phyloP scores from a whole-genome alignment of 2,888 invertebrate species.

The Aethes cnicana region DNA sequence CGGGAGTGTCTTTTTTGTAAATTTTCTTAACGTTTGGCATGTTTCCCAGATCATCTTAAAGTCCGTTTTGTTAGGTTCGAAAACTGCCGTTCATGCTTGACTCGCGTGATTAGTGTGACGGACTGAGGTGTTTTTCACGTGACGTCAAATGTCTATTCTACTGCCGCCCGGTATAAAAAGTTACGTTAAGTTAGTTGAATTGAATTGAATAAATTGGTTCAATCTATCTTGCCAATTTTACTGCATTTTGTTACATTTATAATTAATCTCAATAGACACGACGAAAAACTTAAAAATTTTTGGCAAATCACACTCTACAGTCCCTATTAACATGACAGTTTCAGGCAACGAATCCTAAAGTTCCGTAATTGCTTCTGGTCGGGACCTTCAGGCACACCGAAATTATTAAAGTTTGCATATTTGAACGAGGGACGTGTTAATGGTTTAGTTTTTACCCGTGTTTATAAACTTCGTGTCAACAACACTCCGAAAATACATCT shows the following conservation, averaged over 20 bases:
- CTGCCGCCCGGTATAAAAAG: conserved; percentile 17
- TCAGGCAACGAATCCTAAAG: neutral
- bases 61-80: conserved; percentile 12
- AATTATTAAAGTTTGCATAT: conserved; percentile 5
- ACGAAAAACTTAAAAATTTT: too few species aligned
- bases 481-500: too few species aligned
- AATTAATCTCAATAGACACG: too few species aligned
- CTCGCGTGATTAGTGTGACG: conserved; percentile 21
- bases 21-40: conserved; percentile 13
- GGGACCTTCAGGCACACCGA: neutral
- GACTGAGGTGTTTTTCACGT: conserved; percentile 16
- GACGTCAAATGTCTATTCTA: conserved; percentile 22
- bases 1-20: neutral
- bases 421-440: too few species aligned
- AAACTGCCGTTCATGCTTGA: conserved; percentile 6
- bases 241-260: neutral
- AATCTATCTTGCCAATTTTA: too few species aligned
- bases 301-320: too few species aligned
- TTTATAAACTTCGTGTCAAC: too few species aligned
- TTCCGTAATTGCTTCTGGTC: neutral
- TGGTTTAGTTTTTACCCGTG: too few species aligned
- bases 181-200: too few species aligned
- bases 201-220: too few species aligned
- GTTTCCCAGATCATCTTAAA: conserved; percentile 5
- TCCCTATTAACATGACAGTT: too few species aligned